A percentile compares a stretch with the other conserved stretches of the same genome.
Conservation (phyloP, 2,113 vertebrate species). For the Chlorodrepanis virens region DNA sequence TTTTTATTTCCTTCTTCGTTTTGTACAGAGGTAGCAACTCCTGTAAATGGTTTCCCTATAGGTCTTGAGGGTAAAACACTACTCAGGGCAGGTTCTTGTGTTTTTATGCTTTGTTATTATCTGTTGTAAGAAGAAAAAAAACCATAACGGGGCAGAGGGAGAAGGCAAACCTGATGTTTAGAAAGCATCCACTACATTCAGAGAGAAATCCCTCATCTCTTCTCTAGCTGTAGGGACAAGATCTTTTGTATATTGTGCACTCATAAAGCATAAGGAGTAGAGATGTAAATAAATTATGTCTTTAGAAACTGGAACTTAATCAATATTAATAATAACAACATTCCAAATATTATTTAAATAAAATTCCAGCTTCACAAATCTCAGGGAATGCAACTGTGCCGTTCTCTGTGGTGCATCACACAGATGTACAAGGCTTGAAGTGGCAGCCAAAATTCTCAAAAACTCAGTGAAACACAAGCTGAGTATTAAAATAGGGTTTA, state of each 20-base stretch:
- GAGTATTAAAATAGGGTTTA: background rate
- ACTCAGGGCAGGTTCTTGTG: background rate
- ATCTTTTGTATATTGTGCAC: background rate
- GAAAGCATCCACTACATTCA: background rate
- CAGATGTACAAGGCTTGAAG: background rate
- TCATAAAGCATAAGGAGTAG: background rate
- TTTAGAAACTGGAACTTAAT: background rate
- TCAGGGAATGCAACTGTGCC: background rate
- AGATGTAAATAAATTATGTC: background rate
- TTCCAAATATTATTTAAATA: background rate
- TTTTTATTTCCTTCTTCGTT: background rate
- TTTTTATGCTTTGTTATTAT: background rate
- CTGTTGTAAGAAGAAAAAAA: background rate
- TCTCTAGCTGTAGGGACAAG: background rate
- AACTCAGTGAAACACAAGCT: background rate
- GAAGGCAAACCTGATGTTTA: background rate
- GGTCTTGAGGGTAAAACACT: background rate
- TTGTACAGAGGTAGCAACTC: background rate
- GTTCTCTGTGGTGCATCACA: background rate
- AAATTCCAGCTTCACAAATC: background rate
- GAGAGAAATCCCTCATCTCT: background rate
- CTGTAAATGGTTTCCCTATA: background rate
- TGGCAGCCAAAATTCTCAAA: background rate
- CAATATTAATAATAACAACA: background rate
- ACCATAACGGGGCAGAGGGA: rapidly evolving